These are phyloP conservation scores for Colletes collaris DNA, from an alignment of 2,888 invertebrate genomes.

Conservation along the genomic window DNA sequence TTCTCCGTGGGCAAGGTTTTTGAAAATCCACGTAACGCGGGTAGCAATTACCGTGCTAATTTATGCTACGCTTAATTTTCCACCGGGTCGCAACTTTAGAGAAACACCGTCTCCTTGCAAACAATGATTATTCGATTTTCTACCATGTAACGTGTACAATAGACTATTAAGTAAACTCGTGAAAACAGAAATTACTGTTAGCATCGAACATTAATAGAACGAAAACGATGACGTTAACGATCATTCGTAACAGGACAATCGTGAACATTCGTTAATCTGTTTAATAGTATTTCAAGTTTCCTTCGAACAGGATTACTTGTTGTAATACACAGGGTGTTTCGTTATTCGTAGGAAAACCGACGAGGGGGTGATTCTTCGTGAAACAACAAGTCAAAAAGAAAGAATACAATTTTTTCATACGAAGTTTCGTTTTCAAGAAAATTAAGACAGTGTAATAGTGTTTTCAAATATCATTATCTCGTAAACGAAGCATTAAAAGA, in stretches of 20 bases:
- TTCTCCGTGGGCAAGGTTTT: neutral
- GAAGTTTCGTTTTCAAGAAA: no score
- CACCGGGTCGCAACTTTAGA: conserved; percentile 43
- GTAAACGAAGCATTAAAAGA: no score
- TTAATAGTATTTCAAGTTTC: neutral
- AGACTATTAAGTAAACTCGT: conserved; percentile 5
- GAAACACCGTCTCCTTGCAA: conserved; percentile 4
- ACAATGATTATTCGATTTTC: neutral
- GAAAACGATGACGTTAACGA: neutral
- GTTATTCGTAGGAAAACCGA: no score
- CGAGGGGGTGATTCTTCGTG: no score
- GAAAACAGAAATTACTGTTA: neutral
- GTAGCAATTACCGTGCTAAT: conserved; percentile 38
- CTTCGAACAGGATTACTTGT: neutral
- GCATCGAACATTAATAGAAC: neutral
- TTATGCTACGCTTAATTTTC: conserved; percentile 32
- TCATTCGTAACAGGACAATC: neutral
- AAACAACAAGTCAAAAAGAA: no score
- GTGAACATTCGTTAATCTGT: neutral
- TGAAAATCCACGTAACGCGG: conserved; percentile 1
- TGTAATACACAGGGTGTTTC: neutral
- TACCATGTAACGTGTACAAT: neutral
- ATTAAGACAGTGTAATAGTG: no score
- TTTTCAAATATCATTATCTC: no score
- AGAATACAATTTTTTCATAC: no score